Percentiles rank a stretch among this genome's conserved stretches.
Conservation (phyloP, 2,888 invertebrate species). For the Lamellibrachia columna region DNA sequence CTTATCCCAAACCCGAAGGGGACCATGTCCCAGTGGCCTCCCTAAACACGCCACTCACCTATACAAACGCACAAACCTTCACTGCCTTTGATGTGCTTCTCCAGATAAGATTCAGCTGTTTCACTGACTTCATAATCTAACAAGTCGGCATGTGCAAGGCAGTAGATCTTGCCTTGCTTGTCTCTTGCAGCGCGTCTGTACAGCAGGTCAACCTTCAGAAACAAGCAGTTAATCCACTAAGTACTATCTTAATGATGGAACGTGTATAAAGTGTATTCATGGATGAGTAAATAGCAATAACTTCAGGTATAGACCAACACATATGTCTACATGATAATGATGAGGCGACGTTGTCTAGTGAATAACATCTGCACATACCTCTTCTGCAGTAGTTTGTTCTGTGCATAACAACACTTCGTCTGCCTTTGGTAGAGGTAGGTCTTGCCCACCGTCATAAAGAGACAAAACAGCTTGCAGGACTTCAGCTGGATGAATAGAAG, state of each 20-base stretch:
- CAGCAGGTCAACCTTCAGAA: constrained; percentile 48
- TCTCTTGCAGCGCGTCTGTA: constrained; percentile 48
- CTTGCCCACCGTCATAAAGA: constrained; percentile 31
- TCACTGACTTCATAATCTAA: constrained; percentile 52
- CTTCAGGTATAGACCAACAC: too few species aligned
- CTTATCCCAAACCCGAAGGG: too few species aligned
- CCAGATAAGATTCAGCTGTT: constrained; percentile 30
- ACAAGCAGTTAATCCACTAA: too few species aligned
- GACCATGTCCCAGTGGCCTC: too few species aligned
- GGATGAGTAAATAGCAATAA: too few species aligned
- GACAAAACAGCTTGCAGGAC: constrained; percentile 39
- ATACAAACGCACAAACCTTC: constrained; percentile 30
- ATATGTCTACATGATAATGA: too few species aligned
- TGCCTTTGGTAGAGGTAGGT: constrained; percentile 40
- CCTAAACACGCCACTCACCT: too few species aligned
- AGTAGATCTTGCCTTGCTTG: constrained; percentile 46
- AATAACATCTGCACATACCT: constrained; percentile 35
- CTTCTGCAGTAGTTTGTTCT: constrained; percentile 43
- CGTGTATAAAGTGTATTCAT: too few species aligned
- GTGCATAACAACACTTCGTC: constrained; percentile 50
- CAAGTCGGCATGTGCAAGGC: constrained; percentile 51
- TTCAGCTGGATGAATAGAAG: constrained; percentile 36
- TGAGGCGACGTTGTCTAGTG: not conserved
- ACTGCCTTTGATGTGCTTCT: constrained; percentile 34
- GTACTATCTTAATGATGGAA: too few species aligned